Percentiles rank a stretch among this genome's conserved stretches.
phyloP scores from a whole-genome alignment of 2,113 vertebrate genomes.

The Alethe diademata region DNA sequence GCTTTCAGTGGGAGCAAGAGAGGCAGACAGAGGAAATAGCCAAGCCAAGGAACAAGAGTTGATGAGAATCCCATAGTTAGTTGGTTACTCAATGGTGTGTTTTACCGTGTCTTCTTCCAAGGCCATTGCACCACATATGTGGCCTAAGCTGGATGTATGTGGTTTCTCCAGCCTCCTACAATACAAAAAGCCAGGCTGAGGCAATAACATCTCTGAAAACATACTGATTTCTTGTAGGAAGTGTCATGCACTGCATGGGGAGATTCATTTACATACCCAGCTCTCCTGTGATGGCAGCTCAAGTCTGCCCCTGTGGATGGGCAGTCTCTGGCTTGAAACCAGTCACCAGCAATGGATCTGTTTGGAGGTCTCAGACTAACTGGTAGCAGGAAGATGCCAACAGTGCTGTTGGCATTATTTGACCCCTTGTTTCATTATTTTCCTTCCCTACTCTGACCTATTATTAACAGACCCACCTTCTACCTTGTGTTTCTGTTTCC shows the following conservation, averaged over 20 bases:
- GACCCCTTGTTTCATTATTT: conserved; percentile 48
- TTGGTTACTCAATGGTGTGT: neutral
- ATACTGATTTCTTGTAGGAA: neutral
- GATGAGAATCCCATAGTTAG: neutral
- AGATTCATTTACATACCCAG: neutral
- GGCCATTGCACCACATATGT: neutral
- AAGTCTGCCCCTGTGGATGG: neutral
- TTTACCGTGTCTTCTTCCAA: neutral
- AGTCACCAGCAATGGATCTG: neutral
- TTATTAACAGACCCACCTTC: conserved; percentile 63
- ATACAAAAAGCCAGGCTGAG: neutral
- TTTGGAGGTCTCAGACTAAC: neutral
- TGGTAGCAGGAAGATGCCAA: conserved; percentile 16
- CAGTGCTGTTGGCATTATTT: conserved; percentile 10
- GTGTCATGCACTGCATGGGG: neutral
- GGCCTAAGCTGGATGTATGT: neutral
- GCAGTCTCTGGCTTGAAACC: neutral
- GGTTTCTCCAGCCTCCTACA: neutral
- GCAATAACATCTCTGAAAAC: neutral
- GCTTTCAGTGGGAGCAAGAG: neutral
- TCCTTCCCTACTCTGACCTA: conserved; percentile 45
- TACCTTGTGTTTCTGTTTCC: conserved; percentile 64
- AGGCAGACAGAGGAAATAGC: neutral
- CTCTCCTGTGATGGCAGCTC: neutral
- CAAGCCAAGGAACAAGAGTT: neutral